Evolutionary conservation across 2,113 vertebrate genomes (phyloP).

Genomic region (Oryzias javanicus): DNA sequence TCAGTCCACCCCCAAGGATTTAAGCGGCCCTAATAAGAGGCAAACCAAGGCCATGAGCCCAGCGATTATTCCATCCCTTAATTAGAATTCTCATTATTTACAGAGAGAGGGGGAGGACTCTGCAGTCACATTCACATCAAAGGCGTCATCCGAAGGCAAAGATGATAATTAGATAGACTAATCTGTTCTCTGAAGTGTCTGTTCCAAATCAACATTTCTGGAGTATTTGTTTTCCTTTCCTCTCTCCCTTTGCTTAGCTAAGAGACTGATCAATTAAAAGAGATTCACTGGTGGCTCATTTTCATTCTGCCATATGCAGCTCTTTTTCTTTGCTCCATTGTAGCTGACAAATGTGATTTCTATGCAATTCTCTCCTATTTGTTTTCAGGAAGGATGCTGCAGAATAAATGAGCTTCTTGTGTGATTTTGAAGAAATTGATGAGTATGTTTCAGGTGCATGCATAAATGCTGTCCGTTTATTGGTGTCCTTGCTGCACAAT

Average conservation of each 20-base stretch:
- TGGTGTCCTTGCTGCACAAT: slow-evolving; percentile 13
- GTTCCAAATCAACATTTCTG: slow-evolving; percentile 73
- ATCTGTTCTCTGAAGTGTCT: slow-evolving; percentile 74
- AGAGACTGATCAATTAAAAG: slow-evolving; percentile 74
- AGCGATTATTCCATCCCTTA: slow-evolving; percentile 75
- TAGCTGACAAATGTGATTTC: slow-evolving; percentile 53
- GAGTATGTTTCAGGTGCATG: slow-evolving; percentile 27
- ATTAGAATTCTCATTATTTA: slow-evolving; percentile 82
- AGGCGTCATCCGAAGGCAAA: slow-evolving; percentile 74
- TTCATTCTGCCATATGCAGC: slow-evolving; percentile 56
- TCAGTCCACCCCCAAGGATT: slow-evolving; percentile 68
- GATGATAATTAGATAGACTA: slow-evolving; percentile 79
- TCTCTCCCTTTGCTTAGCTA: slow-evolving; percentile 61
- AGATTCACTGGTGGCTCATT: slow-evolving; percentile 66
- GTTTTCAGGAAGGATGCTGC: slow-evolving; percentile 20
- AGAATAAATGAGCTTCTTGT: slow-evolving; percentile 47
- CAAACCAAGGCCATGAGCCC: slow-evolving; percentile 70
- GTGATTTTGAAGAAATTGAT: slow-evolving; percentile 26
- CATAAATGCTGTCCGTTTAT: slow-evolving; percentile 15
- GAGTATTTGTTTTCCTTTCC: slow-evolving; percentile 71
- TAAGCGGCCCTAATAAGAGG: slow-evolving; percentile 69
- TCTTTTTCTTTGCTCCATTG: slow-evolving; percentile 32
- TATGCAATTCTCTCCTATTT: slow-evolving; percentile 34
- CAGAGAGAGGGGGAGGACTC: slow-evolving; percentile 66
- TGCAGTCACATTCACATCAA: slow-evolving; percentile 76